Percentiles rank a stretch among this genome's conserved stretches.
Conservation (phyloP, 2,888 invertebrate genomes). For the Oscheius sp. region DNA sequence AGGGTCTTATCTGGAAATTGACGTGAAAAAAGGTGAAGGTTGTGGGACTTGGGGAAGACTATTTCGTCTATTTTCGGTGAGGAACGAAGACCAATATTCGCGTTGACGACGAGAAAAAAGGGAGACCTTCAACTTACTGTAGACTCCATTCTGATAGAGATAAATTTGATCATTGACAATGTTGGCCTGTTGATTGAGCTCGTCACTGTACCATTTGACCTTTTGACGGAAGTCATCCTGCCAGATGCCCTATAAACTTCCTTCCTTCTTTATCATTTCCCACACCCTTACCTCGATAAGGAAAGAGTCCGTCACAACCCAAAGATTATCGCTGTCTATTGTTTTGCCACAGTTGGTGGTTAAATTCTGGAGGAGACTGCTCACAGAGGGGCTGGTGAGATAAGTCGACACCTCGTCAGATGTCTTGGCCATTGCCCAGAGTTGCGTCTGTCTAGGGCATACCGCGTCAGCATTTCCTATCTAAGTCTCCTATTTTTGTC, state of each 20-base stretch:
- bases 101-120: too few species aligned
- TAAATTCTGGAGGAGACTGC: conserved; percentile 38
- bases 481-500: conserved; percentile 20
- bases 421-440: conserved; percentile 52
- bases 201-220: conserved; percentile 47
- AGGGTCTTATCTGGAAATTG: conserved; percentile 42
- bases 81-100: too few species aligned
- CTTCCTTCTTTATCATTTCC: background rate
- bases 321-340: conserved; percentile 52
- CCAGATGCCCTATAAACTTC: conserved; percentile 44
- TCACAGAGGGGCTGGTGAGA: conserved; percentile 22
- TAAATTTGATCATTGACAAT: conserved; percentile 49
- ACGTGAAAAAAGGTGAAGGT: too few species aligned
- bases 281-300: conserved; percentile 43
- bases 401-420: conserved; percentile 44
- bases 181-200: conserved; percentile 39
- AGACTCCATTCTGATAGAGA: conserved; percentile 56
- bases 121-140: conserved; percentile 41
- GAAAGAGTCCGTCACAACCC: conserved; percentile 48
- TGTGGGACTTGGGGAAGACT: too few species aligned
- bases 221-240: conserved; percentile 34
- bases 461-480: conserved; percentile 48
- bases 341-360: conserved; percentile 37
- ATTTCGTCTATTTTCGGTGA: too few species aligned
- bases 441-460: conserved; percentile 45